Conservation (phyloP, 2,797 vertebrate genomes). For the Pipistrellus kuhlii region DNA sequence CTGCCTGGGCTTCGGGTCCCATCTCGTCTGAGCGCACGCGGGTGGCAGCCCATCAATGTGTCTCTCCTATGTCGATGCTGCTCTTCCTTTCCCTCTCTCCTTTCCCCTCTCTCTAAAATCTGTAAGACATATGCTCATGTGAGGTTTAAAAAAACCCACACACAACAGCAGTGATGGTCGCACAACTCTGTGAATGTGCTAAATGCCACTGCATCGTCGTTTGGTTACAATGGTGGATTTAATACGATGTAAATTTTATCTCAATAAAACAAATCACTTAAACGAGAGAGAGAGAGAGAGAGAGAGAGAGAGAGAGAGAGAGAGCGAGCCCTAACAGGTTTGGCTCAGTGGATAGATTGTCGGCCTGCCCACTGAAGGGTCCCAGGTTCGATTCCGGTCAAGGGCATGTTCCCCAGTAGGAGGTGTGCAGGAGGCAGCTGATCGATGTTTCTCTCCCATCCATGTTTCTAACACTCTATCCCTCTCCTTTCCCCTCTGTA, state of each 20-base stretch:
- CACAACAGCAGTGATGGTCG: neutral
- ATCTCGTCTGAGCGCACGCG: neutral
- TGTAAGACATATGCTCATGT: neutral
- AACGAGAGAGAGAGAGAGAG: no score
- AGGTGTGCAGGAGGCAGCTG: no score
- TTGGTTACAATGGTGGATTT: neutral
- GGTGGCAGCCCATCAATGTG: neutral
- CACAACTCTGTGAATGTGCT: neutral
- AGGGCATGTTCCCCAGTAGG: no score
- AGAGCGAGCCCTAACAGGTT: no score
- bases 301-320: no score
- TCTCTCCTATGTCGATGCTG: neutral
- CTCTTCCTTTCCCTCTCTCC: neutral
- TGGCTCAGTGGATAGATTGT: no score
- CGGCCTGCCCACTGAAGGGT: no score
- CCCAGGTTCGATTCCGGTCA: no score
- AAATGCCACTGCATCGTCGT: neutral
- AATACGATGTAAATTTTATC: neutral
- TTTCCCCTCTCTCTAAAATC: neutral
- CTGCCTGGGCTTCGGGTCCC: neutral
- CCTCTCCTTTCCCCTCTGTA: no score
- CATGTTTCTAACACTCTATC: no score
- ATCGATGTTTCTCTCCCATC: no score
- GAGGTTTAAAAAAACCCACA: neutral
- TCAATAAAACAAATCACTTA: neutral